A percentile compares a stretch with the other conserved stretches of the same genome.
Evolutionary conservation across 2,888 invertebrate genomes (phyloP).

Genomic region (Cepaea hortensis): DNA sequence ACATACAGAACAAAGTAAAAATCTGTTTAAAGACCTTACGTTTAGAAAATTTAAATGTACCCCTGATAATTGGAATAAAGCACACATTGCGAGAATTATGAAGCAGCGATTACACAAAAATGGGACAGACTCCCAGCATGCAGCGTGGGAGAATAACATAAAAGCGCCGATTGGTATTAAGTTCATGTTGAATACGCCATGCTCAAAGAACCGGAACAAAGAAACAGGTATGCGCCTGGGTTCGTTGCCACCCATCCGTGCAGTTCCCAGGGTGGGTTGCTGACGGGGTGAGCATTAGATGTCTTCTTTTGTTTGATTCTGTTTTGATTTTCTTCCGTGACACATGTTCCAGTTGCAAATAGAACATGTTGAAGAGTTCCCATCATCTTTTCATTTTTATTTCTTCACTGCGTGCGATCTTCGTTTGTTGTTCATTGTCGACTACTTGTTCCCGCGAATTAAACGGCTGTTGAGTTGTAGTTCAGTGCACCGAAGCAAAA

Average conservation of each 20-base stretch:
- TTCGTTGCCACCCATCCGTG: slow-evolving; percentile 11
- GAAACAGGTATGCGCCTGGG: background rate
- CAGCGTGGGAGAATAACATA: no score
- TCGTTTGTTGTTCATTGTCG: background rate
- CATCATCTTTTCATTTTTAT: background rate
- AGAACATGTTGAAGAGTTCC: background rate
- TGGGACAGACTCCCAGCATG: no score
- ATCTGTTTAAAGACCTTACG: no score
- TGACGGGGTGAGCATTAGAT: background rate
- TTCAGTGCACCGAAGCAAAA: no score
- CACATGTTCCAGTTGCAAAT: background rate
- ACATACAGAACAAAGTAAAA: no score
- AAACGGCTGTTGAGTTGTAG: no score
- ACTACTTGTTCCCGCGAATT: no score
- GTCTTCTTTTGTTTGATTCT: background rate
- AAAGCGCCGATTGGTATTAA: background rate
- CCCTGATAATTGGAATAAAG: no score
- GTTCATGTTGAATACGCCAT: background rate
- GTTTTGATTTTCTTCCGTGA: background rate
- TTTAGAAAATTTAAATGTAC: no score
- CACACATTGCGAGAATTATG: no score
- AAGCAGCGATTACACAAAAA: no score
- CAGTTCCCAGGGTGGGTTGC: background rate
- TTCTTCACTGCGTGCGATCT: background rate
- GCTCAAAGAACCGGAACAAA: background rate